phyloP scores from a whole-genome alignment of 1,140 invertebrate genomes.

The Aphidius ervi region DNA sequence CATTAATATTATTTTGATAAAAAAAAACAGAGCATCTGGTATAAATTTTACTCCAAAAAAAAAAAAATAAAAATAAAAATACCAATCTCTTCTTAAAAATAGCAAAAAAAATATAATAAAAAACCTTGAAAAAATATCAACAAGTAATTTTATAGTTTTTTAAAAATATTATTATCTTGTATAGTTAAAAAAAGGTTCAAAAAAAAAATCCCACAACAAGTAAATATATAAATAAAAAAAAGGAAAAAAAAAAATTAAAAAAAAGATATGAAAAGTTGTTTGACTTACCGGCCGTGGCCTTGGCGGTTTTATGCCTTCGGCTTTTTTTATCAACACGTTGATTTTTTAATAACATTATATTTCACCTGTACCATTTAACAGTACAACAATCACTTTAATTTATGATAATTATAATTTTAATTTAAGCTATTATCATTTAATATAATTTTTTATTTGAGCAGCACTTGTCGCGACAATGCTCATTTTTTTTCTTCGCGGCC shows the following conservation, averaged over 20 bases:
- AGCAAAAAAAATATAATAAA: too few species aligned
- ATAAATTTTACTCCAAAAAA: too few species aligned
- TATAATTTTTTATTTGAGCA: neutral
- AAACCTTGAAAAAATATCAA: too few species aligned
- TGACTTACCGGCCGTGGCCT: constrained; percentile 48
- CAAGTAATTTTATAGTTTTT: too few species aligned
- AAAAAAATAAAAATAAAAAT: too few species aligned
- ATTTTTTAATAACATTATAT: constrained; percentile 48
- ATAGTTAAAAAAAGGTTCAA: constrained; percentile 4
- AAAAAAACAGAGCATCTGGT: too few species aligned
- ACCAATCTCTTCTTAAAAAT: too few species aligned
- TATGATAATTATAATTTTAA: constrained; percentile 2
- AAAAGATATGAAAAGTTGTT: constrained; percentile 22
- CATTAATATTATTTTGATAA: too few species aligned
- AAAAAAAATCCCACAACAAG: constrained; percentile 26
- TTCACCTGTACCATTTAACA: constrained; percentile 31
- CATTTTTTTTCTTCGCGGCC: constrained; percentile 39
- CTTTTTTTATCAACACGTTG: constrained; percentile 36
- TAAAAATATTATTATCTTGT: too few species aligned
- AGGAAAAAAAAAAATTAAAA: too few species aligned
- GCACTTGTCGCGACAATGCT: constrained; percentile 23
- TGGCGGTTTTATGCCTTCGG: constrained; percentile 43
- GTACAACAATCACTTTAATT: constrained; percentile 14
- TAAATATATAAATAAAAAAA: constrained; percentile 22
- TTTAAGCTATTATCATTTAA: neutral